Evolutionary conservation across 1,140 invertebrate genomes (phyloP).

Genomic region (Dreissena rostriformis): DNA sequence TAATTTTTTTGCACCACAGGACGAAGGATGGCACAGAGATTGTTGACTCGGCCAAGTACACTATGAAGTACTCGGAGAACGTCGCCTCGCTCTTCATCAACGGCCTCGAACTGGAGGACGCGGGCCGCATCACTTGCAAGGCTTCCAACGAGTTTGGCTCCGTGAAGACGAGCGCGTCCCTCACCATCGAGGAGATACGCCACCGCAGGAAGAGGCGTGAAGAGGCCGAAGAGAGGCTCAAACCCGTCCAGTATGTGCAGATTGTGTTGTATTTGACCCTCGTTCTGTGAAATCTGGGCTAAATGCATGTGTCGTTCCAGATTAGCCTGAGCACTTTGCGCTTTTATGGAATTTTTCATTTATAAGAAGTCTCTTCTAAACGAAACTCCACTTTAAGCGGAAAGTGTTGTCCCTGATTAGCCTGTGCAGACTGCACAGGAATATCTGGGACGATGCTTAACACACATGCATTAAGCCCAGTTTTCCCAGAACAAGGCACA

Average conservation of each 20-base stretch:
- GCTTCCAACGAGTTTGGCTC: conserved; percentile 94
- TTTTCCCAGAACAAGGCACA: no score
- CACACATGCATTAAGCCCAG: no score
- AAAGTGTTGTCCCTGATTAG: no score
- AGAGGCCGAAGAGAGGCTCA: conserved; percentile 21
- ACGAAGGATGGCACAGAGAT: conserved; percentile 74
- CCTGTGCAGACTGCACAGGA: no score
- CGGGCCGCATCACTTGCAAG: conserved; percentile 96
- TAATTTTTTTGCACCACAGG: conserved; percentile 56
- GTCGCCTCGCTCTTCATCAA: conserved; percentile 89
- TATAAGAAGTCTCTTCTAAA: no score
- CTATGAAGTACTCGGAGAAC: conserved; percentile 72
- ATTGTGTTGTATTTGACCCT: no score
- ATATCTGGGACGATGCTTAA: no score
- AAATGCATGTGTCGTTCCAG: no score
- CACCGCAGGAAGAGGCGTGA: conserved; percentile 47
- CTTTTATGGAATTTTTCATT: no score
- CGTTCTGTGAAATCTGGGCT: no score
- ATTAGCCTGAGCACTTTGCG: no score
- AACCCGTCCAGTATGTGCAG: neutral
- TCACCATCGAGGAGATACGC: conserved; percentile 81
- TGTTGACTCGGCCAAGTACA: conserved; percentile 67
- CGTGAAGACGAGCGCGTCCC: conserved; percentile 93
- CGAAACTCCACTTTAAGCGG: no score
- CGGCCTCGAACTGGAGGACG: conserved; percentile 92